Evolutionary conservation across 2,888 invertebrate genomes (phyloP), one percentile per base, ranked within the genome.

Genomic region (Andrena chrysosceles): DNA sequence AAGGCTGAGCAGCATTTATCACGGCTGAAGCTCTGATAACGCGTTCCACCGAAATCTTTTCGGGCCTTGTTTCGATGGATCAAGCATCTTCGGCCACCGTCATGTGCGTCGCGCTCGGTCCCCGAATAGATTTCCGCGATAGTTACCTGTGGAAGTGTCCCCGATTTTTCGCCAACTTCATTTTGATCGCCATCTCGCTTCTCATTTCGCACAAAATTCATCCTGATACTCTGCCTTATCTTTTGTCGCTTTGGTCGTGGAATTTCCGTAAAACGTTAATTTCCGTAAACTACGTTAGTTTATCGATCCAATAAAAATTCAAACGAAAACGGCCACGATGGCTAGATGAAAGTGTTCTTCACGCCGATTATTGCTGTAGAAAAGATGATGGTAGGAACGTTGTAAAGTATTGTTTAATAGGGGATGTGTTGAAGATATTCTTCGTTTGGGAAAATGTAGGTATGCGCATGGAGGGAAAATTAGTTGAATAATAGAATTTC

Each of bases 1-100:
- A 63, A 73, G 74, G 78, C 63, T 35, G 70, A 52, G 52, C 26
- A 49, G 42, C 59, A 68, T 71, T 70, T 74, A 74, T 82, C 78
- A 56, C 20, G 62, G 20, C 49, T 26, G 62, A 74, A 64, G 52
- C 42, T 69, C 49, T 29, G 81, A 81, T 81, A 81, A 73, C 35
- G 31, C 29, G n/a, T 23, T 23, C 66, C 63, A 20, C 20, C 10
- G 62, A n/a, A 7, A 26, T 16, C 2, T n/a, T 69, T 52, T 64
- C 16, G 68, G 7, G 42, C 33, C 33, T 73, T 59, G 26, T 64
- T 73, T 59, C 60, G 20, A 16, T 20, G n/a, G 6, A 54, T 16
- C 59, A 63, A 52, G 48, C 48, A 49, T 66, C 69, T 59, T 71
- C 10, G 23, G 26, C 20, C 7, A 1, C 1, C 6, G 23, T n/a